Evolutionary conservation across 92 coral and sea anemone genomes (phyloP).

Genomic region (Palythoa heliodiscus): DNA sequence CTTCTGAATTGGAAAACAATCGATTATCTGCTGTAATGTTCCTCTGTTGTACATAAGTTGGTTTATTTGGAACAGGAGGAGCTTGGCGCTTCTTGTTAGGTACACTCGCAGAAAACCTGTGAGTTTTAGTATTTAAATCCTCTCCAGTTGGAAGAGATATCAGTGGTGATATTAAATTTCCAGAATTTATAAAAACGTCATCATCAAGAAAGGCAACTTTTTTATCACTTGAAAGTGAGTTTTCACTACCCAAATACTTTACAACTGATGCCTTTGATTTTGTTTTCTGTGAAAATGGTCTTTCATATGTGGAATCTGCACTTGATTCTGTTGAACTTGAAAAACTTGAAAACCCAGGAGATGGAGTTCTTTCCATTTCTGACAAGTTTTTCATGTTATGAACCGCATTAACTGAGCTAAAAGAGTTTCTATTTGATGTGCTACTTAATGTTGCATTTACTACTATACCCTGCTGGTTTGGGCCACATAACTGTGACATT

Average conservation of each 20-base stretch:
- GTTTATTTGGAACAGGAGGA: conserved; percentile 39
- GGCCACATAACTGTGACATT: not conserved
- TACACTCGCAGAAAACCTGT: conserved; percentile 31
- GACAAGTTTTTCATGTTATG: not conserved
- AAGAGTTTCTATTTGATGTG: not conserved
- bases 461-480: not conserved
- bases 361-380: not conserved
- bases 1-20: not conserved
- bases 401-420: not conserved
- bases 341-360: not conserved
- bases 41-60: not conserved
- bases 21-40: not conserved
- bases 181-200: not conserved
- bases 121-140: not conserved
- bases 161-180: conserved; percentile 43
- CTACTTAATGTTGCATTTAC: not conserved
- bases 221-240: not conserved
- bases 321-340: conserved; percentile 21
- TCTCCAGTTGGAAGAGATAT: conserved; percentile 47
- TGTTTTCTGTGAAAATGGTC: not conserved
- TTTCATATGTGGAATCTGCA: conserved; percentile 8
- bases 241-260: conserved; percentile 24
- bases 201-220: conserved; percentile 25
- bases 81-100: conserved; percentile 56
- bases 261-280: not conserved